Evolutionary conservation across 2,113 vertebrate species (phyloP).

Genomic region (Cavia aperea): DNA sequence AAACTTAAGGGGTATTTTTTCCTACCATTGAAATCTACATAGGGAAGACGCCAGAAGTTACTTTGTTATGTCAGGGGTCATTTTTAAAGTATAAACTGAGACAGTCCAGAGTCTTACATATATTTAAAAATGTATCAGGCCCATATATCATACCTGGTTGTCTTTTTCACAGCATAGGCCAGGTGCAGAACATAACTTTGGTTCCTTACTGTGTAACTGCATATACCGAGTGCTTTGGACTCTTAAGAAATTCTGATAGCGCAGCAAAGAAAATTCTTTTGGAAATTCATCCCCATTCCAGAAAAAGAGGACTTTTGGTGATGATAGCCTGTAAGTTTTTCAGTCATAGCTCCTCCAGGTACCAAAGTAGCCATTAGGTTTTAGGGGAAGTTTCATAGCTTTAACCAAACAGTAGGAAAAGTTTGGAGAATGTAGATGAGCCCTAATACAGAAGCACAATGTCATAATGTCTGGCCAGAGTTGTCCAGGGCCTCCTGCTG

Average conservation of each 20-base stretch:
- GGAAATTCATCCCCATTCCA: not conserved
- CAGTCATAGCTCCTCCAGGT: not conserved
- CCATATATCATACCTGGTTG: too few relatives aligned
- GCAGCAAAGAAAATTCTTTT: conserved; percentile 21
- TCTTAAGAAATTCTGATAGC: conserved; percentile 37
- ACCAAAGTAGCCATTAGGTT: not conserved
- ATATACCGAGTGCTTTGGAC: not conserved
- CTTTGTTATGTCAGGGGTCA: conserved; percentile 26
- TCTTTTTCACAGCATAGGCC: conserved; percentile 27
- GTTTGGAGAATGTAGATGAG: not conserved
- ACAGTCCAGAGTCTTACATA: conserved; percentile 26
- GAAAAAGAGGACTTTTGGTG: not conserved
- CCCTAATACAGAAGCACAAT: not conserved
- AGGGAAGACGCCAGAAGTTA: conserved; percentile 12
- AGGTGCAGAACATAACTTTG: conserved; percentile 21
- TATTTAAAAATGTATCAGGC: conserved; percentile 18
- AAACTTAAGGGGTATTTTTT: conserved; percentile 42
- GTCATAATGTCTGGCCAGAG: not conserved
- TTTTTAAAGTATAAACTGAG: conserved; percentile 47
- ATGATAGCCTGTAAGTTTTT: not conserved
- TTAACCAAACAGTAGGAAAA: not conserved
- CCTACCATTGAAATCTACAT: conserved; percentile 36
- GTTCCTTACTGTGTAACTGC: conserved; percentile 25
- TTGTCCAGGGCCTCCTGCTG: not conserved
- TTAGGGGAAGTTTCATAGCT: not conserved